Conservation (phyloP, 2,113 vertebrate genomes). For the Marmota flaviventris region DNA sequence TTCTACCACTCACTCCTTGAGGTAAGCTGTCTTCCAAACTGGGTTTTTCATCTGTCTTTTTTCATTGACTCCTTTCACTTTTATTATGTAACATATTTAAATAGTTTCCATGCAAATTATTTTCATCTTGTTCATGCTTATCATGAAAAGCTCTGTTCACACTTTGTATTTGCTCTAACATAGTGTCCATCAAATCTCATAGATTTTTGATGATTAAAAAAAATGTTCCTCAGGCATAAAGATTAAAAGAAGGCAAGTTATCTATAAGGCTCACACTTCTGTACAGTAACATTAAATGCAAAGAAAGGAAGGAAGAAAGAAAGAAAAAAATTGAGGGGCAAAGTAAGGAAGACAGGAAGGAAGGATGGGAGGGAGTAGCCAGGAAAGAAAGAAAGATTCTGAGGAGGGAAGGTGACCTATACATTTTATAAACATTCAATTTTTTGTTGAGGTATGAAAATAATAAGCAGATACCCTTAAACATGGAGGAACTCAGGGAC, state of each 20-base stretch:
- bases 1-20: background rate
- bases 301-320: too few relatives aligned
- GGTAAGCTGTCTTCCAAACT: background rate
- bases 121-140: conserved; percentile 47
- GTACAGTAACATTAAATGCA: background rate
- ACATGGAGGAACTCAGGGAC: background rate
- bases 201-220: conserved; percentile 44
- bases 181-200: background rate
- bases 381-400: background rate
- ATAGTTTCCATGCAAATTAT: conserved; percentile 31
- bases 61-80: conserved; percentile 1
- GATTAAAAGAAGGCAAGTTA: background rate
- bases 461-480: background rate
- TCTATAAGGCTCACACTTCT: background rate
- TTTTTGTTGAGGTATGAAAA: background rate
- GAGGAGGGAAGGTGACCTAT: background rate
- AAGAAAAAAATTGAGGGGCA: background rate
- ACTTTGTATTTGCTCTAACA: background rate
- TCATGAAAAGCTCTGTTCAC: background rate
- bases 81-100: conserved; percentile 39
- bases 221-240: background rate
- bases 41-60: background rate
- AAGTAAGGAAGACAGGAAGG: too few relatives aligned
- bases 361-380: background rate
- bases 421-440: conserved; percentile 11